These are phyloP conservation scores for Bos indicus DNA, from an alignment of 2,113 vertebrate species.

Conservation along the genomic window DNA sequence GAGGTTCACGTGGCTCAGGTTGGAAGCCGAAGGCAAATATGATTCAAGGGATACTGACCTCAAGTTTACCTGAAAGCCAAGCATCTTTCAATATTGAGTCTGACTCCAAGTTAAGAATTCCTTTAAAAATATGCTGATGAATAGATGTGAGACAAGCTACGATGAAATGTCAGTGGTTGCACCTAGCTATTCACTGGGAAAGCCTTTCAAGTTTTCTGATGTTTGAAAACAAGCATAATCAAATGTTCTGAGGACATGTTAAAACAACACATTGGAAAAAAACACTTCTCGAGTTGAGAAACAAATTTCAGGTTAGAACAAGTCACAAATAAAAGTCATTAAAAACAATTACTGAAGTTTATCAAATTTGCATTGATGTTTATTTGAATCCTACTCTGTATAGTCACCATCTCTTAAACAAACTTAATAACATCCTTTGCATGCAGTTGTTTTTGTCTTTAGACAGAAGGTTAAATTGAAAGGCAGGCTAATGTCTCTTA, in stretches of 20 bases:
- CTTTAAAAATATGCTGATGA: not conserved
- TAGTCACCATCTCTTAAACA: not conserved
- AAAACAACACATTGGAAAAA: not conserved
- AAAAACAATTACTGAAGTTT: not conserved
- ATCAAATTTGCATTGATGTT: not conserved
- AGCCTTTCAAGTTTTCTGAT: not conserved
- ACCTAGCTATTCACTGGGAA: not conserved
- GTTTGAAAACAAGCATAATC: not conserved
- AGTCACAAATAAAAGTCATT: not conserved
- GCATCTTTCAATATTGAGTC: not conserved
- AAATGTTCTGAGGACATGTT: not conserved
- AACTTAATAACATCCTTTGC: not conserved
- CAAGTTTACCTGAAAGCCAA: not conserved
- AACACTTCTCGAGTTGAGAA: not conserved
- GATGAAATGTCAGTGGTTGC: not conserved
- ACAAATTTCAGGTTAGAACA: not conserved
- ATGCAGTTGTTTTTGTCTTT: not conserved
- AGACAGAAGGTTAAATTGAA: not conserved
- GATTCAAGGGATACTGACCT: not conserved
- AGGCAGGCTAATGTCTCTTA: not conserved
- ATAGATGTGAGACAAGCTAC: not conserved
- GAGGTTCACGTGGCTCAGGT: not conserved
- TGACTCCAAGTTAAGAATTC: not conserved
- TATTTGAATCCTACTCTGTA: not conserved
- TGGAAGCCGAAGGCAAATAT: not conserved